phyloP scores from a whole-genome alignment of 2,113 vertebrate genomes.

The Lepidothrix coronata region DNA sequence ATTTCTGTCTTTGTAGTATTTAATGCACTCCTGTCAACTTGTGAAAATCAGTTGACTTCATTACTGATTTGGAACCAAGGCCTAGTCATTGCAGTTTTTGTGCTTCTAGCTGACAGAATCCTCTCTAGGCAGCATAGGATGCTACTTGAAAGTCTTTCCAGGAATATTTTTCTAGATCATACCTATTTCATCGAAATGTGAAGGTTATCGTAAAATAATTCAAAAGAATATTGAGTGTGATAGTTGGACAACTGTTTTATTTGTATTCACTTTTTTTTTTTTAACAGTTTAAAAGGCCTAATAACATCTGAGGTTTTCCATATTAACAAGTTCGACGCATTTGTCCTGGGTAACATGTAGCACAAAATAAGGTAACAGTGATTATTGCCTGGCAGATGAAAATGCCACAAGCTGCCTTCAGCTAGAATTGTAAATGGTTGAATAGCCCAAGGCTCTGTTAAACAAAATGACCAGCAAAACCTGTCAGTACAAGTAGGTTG shows the following conservation, averaged over 20 bases:
- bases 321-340: background rate
- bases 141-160: background rate
- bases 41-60: background rate
- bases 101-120: background rate
- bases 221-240: rapidly evolving
- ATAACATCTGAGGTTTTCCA: background rate
- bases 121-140: background rate
- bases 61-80: background rate
- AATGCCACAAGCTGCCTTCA: conserved; percentile 27
- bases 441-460: background rate
- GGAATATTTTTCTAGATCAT: background rate
- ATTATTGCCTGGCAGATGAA: conserved; percentile 14
- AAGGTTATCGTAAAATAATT: background rate
- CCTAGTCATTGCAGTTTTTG: background rate
- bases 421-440: conserved; percentile 15
- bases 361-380: background rate
- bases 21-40: background rate
- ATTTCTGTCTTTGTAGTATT: background rate
- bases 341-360: background rate
- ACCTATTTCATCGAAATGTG: background rate
- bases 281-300: background rate
- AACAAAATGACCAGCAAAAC: conserved; percentile 41
- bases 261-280: background rate
- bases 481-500: background rate
- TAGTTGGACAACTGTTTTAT: background rate